A percentile compares a stretch with the other conserved stretches of the same genome.
Conservation (phyloP, 1,140 invertebrate species). For the Lerema accius region DNA sequence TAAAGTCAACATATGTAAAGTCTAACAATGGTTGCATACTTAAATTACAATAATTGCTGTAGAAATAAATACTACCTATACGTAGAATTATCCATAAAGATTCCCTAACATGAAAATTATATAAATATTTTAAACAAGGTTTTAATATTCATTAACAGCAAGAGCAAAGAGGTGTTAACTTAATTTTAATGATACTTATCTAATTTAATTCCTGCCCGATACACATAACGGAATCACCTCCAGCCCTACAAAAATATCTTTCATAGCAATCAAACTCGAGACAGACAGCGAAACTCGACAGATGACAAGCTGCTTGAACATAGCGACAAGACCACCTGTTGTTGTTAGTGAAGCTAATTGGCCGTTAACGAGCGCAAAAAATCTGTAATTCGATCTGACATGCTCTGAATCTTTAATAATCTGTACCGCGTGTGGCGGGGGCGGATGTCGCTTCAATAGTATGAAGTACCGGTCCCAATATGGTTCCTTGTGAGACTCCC, state of each 20-base stretch:
- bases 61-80: too few relatives aligned
- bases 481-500: slow-evolving; percentile 2
- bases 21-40: too few relatives aligned
- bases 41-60: too few relatives aligned
- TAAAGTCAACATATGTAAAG: too few relatives aligned
- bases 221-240: neutral
- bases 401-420: slow-evolving; percentile 29
- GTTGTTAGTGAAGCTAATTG: slow-evolving; percentile 27
- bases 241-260: slow-evolving; percentile 7
- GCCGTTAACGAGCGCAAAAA: slow-evolving; percentile 31
- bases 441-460: slow-evolving; percentile 22
- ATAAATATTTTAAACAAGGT: too few relatives aligned
- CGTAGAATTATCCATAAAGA: too few relatives aligned
- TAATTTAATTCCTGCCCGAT: slow-evolving; percentile 2
- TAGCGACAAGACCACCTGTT: slow-evolving; percentile 32
- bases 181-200: too few relatives aligned
- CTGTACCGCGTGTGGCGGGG: slow-evolving; percentile 19
- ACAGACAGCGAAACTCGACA: slow-evolving; percentile 19
- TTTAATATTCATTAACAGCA: too few relatives aligned
- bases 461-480: slow-evolving; percentile 8
- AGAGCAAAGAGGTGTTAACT: too few relatives aligned
- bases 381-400: slow-evolving; percentile 32
- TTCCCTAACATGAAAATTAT: too few relatives aligned
- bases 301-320: slow-evolving; percentile 13
- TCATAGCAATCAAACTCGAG: slow-evolving; percentile 15